Conservation (phyloP, 2,113 vertebrate species). For the Dipodomys stephensi region DNA sequence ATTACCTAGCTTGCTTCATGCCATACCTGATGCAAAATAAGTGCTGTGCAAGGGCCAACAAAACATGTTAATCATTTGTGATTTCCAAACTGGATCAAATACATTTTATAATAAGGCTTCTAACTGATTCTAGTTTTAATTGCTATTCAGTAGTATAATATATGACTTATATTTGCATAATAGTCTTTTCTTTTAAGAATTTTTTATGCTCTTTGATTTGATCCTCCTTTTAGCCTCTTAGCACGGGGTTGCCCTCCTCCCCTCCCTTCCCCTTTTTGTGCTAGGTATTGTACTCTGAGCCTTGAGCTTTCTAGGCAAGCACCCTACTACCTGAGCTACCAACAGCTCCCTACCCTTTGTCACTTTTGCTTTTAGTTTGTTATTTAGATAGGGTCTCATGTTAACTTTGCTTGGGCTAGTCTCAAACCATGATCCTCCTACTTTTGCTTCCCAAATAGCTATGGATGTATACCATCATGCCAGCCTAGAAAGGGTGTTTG, state of each 20-base stretch:
- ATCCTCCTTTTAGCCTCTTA: neutral
- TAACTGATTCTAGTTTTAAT: neutral
- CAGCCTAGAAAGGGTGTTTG: no score
- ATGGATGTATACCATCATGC: no score
- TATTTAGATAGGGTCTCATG: no score
- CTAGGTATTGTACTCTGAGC: no score
- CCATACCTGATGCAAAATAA: neutral
- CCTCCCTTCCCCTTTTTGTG: no score
- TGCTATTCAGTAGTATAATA: neutral
- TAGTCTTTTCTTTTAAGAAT: conserved; percentile 14
- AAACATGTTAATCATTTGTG: conserved; percentile 8
- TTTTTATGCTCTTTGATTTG: conserved; percentile 2
- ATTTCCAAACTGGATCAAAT: conserved; percentile 15
- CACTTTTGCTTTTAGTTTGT: no score
- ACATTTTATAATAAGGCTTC: neutral
- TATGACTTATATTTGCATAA: neutral
- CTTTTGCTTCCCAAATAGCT: no score
- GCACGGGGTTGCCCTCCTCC: neutral
- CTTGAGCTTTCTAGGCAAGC: no score
- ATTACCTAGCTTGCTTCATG: neutral
- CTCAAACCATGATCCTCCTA: no score
- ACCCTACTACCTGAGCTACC: no score
- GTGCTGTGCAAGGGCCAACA: neutral
- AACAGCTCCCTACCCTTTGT: no score
- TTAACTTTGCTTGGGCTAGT: no score